These are phyloP conservation scores for Zygaena filipendulae DNA, from an alignment of 2,888 invertebrate species.

Conservation along the genomic window DNA sequence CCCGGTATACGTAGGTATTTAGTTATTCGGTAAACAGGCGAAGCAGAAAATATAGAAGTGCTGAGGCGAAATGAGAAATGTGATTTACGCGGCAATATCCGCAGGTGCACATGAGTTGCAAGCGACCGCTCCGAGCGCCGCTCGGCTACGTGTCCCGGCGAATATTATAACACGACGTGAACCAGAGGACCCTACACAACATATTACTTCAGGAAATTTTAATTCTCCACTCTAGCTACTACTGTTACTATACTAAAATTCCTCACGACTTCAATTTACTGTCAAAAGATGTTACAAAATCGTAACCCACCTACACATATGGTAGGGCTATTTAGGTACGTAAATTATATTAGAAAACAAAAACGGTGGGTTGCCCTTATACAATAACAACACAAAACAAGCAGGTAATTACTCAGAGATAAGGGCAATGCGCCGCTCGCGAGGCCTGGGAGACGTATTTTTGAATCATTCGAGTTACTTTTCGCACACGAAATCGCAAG, in stretches of 20 bases:
- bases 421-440: conserved; percentile 45
- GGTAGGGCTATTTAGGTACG: too few relatives aligned
- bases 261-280: too few relatives aligned
- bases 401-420: conserved; percentile 51
- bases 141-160: conserved; percentile 22
- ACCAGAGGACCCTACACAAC: conserved; percentile 29
- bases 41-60: conserved; percentile 31
- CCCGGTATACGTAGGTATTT: too few relatives aligned
- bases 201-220: conserved; percentile 27
- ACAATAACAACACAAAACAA: conserved; percentile 42
- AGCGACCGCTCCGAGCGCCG: conserved; percentile 17
- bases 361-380: conserved; percentile 23
- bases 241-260: too few relatives aligned
- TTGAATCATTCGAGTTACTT: too few relatives aligned
- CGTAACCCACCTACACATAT: too few relatives aligned
- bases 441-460: too few relatives aligned
- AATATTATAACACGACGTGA: conserved; percentile 28
- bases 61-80: conserved; percentile 50
- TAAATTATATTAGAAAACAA: conserved; percentile 29
- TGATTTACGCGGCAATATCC: conserved; percentile 58
- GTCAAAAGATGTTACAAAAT: too few relatives aligned
- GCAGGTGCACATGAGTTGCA: conserved; percentile 49
- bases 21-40: too few relatives aligned
- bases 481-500: too few relatives aligned
- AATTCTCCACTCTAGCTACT: conserved; percentile 31